Base-by-base conservation (phyloP, 35 echinoderm and acorn worm species). In the Stichopus chloronotus region DNA sequence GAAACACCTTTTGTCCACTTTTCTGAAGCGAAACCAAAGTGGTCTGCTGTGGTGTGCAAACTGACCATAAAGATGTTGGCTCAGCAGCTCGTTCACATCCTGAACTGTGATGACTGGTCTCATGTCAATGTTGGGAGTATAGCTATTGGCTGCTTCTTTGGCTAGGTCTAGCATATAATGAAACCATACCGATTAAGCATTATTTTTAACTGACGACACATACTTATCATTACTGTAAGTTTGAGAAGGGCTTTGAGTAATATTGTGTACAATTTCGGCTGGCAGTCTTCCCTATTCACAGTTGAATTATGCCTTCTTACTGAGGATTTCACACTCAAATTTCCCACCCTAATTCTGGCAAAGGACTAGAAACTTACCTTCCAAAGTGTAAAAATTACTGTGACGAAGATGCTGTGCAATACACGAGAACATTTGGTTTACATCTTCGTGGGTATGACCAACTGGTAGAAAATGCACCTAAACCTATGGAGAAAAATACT, bases 371-470 rank as follows among this genome's bases (percentile, higher is more conserved):
- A 12, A 63, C 84, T 58, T 25, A 88, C 86, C 86, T 88, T 58
- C 86, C 20, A 88, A 60, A 20, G 56, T 88, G 86, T 59, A 88
- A 14, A 25, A 6, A 88, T 88, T 63, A 53, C 56, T 59, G 12
- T 88, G 56, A 30, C 86, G 59, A 14, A 88, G 56, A 55, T n/a
- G 25, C 22, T 52, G 7, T 52, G 93, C 63, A 56, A 94, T 53
- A 10, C 87, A 61, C 4, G 86, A 91, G 55, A 94, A 94, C 72
- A 94, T 61, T 77, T 94, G 93, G 65, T 94, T 87, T 5, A 94
- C 58, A 71, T 94, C 93, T 59, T 91, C 88, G 92, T 94, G 93
- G 56, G 87, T 94, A 52, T 94, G 93, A 25, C 93, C 93, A 79
- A 94, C 93, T 52, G 93, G 93, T 8, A 94, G 78, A 91, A 94